Conservation (phyloP, 2,113 vertebrate species). For the Tetraodon nigroviridis region DNA sequence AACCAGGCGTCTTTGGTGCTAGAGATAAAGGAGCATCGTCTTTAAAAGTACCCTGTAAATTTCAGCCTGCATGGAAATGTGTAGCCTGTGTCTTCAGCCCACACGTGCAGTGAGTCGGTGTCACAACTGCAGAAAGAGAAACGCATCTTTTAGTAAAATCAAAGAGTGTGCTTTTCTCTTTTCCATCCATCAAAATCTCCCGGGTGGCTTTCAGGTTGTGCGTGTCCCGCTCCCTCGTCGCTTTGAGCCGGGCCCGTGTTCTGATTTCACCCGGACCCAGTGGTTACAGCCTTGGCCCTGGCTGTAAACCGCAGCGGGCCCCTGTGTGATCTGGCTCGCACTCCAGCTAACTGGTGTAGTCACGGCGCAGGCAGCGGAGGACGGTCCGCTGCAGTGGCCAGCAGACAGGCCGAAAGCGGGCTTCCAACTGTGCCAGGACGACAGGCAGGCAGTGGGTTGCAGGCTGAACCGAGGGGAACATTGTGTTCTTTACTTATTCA, state of each 20-base stretch:
- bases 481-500: constrained; percentile 74
- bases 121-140: too few relatives aligned
- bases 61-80: constrained; percentile 26
- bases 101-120: too few relatives aligned
- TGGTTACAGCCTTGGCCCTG: constrained; percentile 15
- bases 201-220: constrained; percentile 1
- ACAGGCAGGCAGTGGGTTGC: constrained; percentile 47
- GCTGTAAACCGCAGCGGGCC: constrained; percentile 61
- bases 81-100: constrained; percentile 1
- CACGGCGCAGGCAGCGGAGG: constrained; percentile 40
- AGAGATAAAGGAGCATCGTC: constrained; percentile 33
- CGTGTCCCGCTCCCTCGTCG: constrained; percentile 2
- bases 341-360: constrained; percentile 34
- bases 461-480: constrained; percentile 64
- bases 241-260: constrained; percentile 48
- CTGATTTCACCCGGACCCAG: constrained; percentile 58
- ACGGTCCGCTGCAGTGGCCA: constrained; percentile 43
- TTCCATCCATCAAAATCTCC: neutral
- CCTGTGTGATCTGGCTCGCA: neutral
- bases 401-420: constrained; percentile 32
- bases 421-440: constrained; percentile 51
- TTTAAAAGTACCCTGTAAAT: constrained; percentile 11
- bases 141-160: neutral
- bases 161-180: neutral
- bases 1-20: constrained; percentile 34